phyloP scores from a whole-genome alignment of 2,113 vertebrate species.

The Hydropotes inermis region DNA sequence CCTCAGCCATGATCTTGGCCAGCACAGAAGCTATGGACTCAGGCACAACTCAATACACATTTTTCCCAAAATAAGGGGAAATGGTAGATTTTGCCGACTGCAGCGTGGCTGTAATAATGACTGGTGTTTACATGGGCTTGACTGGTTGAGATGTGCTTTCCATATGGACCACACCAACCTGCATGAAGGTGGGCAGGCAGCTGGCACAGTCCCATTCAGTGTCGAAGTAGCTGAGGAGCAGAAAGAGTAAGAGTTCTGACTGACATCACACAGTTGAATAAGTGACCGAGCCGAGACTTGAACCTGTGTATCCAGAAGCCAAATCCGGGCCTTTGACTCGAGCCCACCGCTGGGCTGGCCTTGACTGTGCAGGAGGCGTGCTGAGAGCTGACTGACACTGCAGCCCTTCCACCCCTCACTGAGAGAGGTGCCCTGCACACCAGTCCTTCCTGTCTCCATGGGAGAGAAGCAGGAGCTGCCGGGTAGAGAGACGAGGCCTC shows the following conservation, averaged over 20 bases:
- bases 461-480: neutral
- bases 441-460: neutral
- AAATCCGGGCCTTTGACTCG: neutral
- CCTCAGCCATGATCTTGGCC: neutral
- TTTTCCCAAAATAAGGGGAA: neutral
- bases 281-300: neutral
- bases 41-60: neutral
- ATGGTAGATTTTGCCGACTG: neutral
- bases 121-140: neutral
- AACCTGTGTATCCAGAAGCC: neutral
- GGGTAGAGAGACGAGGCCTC: rapidly evolving
- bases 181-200: neutral
- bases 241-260: neutral
- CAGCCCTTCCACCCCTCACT: neutral
- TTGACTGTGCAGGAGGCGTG: neutral
- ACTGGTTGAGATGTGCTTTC: neutral
- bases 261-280: neutral
- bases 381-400: neutral
- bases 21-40: neutral
- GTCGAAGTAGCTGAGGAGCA: neutral
- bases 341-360: neutral
- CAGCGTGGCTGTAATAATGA: neutral
- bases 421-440: neutral
- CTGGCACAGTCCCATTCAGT: neutral
- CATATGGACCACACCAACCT: neutral